Base-by-base conservation (phyloP, 2,888 invertebrate species). In the Tenthredo notha region DNA sequence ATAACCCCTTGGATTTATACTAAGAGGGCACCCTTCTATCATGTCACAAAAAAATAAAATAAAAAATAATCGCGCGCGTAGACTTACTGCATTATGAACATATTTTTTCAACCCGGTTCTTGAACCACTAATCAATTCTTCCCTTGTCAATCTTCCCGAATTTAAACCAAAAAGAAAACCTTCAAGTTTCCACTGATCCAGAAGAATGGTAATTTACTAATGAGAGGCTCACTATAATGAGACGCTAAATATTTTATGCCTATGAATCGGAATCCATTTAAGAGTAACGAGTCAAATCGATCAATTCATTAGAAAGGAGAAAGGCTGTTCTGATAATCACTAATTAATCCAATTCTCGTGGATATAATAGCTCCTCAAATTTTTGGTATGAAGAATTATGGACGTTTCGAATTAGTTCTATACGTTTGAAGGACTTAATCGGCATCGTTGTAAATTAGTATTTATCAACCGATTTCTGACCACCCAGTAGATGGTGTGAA, bases 401-500 rank as follows among this genome's bases (percentile, higher is more conserved):
- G 12, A 43, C 12, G 10, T 43, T 1, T 43, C 43, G 43, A 43
- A 43, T 43, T 43, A 12, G 43, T 43, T 1, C 43, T 47, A 47
- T 47, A 47, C 43, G 12, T 15, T 47, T 3, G 12, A 47, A 47
- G 3, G 43, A 47, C 12, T 15, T 12, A 10, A 12, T 15, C 43
- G 43, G 43, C 15, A 47, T 10, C 10, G 12, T 47, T 12, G 12
- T 12, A 3, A 12, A 70, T 70, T 70, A 37, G 18, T 33, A 70
- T 15, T 67, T 15, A 4, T 70, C 37, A 37, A 37, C n/a, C n/a
- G 33, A 37, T 72, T 72, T 2, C 21, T 4, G 75, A 29, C 18
- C 75, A 78, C 78, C 78, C 78, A 2, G 33, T 80, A 43, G 37
- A 58, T 61, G n/a, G 21, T 77, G 29, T 10, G 58, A 21, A 54